Evolutionary conservation across 2,888 invertebrate species (phyloP).

Genomic region (Melipona bicolor): DNA sequence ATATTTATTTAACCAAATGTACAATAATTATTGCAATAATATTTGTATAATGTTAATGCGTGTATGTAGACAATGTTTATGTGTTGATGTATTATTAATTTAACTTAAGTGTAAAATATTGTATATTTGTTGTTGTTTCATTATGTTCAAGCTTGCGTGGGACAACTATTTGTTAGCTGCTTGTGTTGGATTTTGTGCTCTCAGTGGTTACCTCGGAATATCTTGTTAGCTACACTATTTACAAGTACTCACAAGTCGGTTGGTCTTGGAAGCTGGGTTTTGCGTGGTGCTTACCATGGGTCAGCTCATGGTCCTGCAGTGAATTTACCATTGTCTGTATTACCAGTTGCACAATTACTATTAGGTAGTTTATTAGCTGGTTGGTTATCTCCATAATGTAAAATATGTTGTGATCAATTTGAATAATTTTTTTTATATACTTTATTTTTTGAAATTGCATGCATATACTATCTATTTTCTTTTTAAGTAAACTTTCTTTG

Average conservation of each 20-base stretch:
- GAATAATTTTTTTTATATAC: conserved; percentile 5
- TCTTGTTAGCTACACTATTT: conserved; percentile 79
- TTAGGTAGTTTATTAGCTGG: conserved; percentile 81
- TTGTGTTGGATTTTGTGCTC: conserved; percentile 81
- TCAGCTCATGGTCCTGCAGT: conserved; percentile 79
- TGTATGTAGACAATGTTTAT: neutral
- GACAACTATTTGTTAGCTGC: conserved; percentile 79
- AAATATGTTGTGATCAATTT: conserved; percentile 14
- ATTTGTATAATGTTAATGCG: conserved; percentile 15
- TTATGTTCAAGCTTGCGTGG: conserved; percentile 77
- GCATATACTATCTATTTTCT: conserved; percentile 1
- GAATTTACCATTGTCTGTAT: conserved; percentile 80
- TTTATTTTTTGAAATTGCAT: conserved; percentile 15
- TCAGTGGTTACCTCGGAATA: conserved; percentile 78
- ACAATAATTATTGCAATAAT: neutral
- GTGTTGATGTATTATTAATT: conserved; percentile 1
- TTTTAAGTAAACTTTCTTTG: neutral
- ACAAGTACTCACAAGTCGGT: conserved; percentile 82
- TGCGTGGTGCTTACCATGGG: conserved; percentile 81
- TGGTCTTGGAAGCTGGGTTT: conserved; percentile 81
- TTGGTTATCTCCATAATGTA: conserved; percentile 76
- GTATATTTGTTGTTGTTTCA: conserved; percentile 1
- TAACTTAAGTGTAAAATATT: neutral
- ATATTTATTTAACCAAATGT: neutral
- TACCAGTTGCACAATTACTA: conserved; percentile 81